Base-by-base conservation (phyloP, 2,797 vertebrate genomes). In the Oreonectes daqikongensis region DNA sequence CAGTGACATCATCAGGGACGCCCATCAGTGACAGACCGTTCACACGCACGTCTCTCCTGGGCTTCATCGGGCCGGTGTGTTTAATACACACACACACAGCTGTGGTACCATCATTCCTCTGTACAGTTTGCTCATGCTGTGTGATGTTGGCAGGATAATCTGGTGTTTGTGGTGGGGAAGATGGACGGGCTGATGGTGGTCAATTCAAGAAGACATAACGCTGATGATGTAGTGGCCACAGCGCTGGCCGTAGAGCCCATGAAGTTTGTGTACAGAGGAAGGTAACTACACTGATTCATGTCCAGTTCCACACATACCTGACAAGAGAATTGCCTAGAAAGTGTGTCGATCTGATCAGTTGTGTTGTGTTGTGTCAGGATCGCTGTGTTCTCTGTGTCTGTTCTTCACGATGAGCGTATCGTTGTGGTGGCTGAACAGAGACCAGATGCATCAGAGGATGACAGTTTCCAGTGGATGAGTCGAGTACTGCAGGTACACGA, bases 391-490 rank as follows among this genome's bases (percentile, higher is more conserved):
- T 97, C 96, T 0, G 95, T 98, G 85, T 93, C 93, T 0, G 97
- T 98, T 79, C 88, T 99, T 32, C 96, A 94, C 8, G 97, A 98
- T 0, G 97, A 98, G 86, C 93, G 97, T 73, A 95, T 98, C 0
- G 94, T 99, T 65, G 94, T 99, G 14, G 97, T 97, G 84, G 97
- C 97, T 0, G 97, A 99, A 86, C 97, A 99, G 90, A 93, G 97
- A 79, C 97, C 97, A 0, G 97, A 98, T 0, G 94, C 97, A 0
- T 97, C 97, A 0, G 97, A 99, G 87, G 97, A 98, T 84, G 97
- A 98, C 91, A 98, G 96, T 88, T 99, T 99, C 87, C 97, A 97
- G 92, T 99, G 97, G 97, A 99, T 99, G 97, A 98, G 97, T 84
- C 93, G 97, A 0, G 95, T 98, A 71, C 92, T 99, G 52, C 97